Percentiles rank a stretch among this genome's conserved stretches.
phyloP scores from a whole-genome alignment of 2,113 vertebrate genomes.

The Panurus biarmicus region DNA sequence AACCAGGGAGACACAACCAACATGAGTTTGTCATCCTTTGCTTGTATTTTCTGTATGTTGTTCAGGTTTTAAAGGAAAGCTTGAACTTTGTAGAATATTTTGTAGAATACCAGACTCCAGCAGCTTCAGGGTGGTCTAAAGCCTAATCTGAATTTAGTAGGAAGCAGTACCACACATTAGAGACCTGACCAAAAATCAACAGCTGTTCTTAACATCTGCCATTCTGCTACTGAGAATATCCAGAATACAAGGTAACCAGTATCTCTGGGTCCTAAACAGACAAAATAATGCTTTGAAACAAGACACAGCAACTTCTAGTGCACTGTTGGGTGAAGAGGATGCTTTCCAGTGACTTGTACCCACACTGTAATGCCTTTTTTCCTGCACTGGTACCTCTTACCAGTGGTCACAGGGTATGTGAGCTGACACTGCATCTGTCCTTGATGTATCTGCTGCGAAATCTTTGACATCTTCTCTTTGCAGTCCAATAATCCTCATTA shows the following conservation, averaged over 20 bases:
- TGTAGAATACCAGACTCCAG: not conserved
- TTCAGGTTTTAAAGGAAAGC: not conserved
- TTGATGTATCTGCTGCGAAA: not conserved
- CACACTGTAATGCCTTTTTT: not conserved
- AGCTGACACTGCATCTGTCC: not conserved
- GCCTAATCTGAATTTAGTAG: not conserved
- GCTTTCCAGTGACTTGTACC: not conserved
- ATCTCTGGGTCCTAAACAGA: not conserved
- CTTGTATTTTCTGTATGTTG: fast-evolving
- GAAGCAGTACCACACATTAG: not conserved
- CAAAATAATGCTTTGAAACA: not conserved
- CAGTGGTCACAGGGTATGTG: not conserved
- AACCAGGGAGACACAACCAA: not conserved
- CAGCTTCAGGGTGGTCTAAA: not conserved
- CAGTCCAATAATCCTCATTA: not conserved
- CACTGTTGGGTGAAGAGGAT: not conserved
- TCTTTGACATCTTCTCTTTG: not conserved
- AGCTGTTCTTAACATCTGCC: not conserved
- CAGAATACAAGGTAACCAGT: not conserved
- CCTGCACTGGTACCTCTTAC: not conserved
- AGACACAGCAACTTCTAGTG: not conserved
- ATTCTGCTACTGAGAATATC: not conserved
- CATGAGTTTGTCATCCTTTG: fast-evolving
- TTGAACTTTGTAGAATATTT: not conserved
- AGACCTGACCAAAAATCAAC: not conserved